These are phyloP conservation scores for Tachyglossus aculeatus DNA, from an alignment of 2,797 vertebrate genomes.

Conservation along the genomic window DNA sequence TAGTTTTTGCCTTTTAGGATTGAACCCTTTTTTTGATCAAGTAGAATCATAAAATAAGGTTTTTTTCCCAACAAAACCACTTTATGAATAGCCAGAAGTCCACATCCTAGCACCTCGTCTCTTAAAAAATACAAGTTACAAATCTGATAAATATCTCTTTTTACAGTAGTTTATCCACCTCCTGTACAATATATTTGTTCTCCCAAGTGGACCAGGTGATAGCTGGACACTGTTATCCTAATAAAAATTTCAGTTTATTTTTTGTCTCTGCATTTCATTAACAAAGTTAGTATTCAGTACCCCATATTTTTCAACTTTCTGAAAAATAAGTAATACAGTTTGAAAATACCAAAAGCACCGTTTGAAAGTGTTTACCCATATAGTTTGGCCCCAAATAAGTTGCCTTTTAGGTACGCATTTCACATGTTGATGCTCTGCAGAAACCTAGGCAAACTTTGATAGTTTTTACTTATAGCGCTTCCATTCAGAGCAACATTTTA, in stretches of 20 bases:
- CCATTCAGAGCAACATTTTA: not conserved
- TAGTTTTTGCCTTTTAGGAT: no score
- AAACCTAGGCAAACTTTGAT: not conserved
- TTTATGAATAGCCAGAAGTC: not conserved
- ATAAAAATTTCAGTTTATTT: not conserved
- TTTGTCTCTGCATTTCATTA: not conserved
- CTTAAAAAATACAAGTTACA: not conserved
- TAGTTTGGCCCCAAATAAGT: rapidly evolving
- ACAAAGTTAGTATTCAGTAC: not conserved
- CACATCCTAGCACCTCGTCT: not conserved
- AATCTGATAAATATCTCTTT: not conserved
- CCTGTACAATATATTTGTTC: not conserved
- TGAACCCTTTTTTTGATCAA: not conserved
- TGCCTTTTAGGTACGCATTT: not conserved
- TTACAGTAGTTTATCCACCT: no score
- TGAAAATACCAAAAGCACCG: no score
- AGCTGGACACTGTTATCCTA: not conserved
- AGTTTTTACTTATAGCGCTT: not conserved
- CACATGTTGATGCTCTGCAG: not conserved
- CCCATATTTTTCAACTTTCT: not conserved
- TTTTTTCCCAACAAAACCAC: rapidly evolving
- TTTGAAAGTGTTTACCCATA: not conserved
- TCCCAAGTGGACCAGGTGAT: not conserved
- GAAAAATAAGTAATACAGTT: no score
- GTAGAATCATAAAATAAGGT: not conserved